These are phyloP conservation scores for Aptenodytes patagonicus DNA, from an alignment of 2,113 vertebrate genomes.

Conservation along the genomic window DNA sequence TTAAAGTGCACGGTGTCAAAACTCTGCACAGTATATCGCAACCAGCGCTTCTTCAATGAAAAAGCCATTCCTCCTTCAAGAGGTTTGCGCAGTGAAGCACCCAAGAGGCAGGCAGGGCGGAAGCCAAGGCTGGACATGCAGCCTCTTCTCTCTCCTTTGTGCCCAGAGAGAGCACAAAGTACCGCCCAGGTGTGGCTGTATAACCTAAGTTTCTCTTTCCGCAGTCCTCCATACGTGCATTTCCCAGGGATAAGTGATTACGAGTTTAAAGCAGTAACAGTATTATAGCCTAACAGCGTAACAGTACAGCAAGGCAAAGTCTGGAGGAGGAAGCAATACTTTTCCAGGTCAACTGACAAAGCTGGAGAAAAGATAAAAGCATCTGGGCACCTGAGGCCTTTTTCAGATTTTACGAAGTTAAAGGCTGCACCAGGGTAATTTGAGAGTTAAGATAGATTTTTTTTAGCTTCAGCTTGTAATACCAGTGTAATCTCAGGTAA, in stretches of 20 bases:
- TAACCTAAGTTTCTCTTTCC: background rate
- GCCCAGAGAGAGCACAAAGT: too few species aligned
- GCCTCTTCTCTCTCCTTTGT: background rate
- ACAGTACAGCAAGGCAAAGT: background rate
- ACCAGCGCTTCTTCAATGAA: background rate
- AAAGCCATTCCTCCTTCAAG: background rate
- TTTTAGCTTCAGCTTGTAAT: background rate
- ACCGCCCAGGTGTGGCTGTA: background rate
- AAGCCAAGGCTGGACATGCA: background rate
- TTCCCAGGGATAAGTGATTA: background rate
- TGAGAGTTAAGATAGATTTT: background rate
- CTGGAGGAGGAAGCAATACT: background rate
- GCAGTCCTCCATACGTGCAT: too few species aligned
- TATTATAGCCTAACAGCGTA: background rate
- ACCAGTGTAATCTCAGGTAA: background rate
- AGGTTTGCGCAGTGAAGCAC: background rate
- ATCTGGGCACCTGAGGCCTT: background rate
- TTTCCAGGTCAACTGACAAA: background rate
- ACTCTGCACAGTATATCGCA: fast-evolving
- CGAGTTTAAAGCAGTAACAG: background rate
- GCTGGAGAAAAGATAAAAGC: background rate
- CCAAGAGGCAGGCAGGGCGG: fast-evolving
- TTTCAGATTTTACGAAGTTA: background rate
- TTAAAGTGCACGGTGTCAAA: background rate
- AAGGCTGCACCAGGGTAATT: background rate